Base-by-base conservation (phyloP, 2,797 vertebrate genomes). In the Rousettus madagascariensis region DNA sequence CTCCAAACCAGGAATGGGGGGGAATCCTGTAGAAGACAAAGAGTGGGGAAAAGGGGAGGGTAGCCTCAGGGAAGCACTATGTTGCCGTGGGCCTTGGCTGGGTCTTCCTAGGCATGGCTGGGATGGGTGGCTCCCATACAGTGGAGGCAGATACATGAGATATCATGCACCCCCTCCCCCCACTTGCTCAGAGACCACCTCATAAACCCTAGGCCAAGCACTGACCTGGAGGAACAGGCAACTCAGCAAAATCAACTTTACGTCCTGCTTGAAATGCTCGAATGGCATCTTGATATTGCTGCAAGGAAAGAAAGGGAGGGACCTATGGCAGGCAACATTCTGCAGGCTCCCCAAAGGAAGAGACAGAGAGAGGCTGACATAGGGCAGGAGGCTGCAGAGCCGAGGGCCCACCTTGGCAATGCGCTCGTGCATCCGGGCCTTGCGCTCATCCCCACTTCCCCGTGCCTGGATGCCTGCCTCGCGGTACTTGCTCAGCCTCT, bases 231-330 rank as follows among this genome's bases (percentile, higher is more conserved):
- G 99, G 99, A 94, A 99, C 98, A 17, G 99, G 99, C 63, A 99
- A 98, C 97, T 99, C 99, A 0, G 99, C 98, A 96, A 99, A 99
- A 98, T 99, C 98, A 43, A 99, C 99, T 26, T 98, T 97, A 98
- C 98, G 99, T 57, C 99, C 99, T 36, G 99, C 99, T 98, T 98
- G 99, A 97, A 99, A 99, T 51, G 99, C 96, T 95, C 99, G 99
- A 94, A 99, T 99, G 96, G 99, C 99, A 94, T 99, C 99, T 96
- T 99, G 99, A 98, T 99, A 99, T 99, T 99, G 99, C 99, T 99
- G 98, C 16, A 97, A 17, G 97, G 91, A 97, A 36, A 87, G 36
- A 86, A 15, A 69, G 33, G 38, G 46, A 96, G 80, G 97, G 91
- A 85, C 24, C 77, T 24, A 68, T 55, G 69, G 30, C 0, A 51